phyloP scores from a whole-genome alignment of 1,140 invertebrate species.

The Panulirus ornatus region DNA sequence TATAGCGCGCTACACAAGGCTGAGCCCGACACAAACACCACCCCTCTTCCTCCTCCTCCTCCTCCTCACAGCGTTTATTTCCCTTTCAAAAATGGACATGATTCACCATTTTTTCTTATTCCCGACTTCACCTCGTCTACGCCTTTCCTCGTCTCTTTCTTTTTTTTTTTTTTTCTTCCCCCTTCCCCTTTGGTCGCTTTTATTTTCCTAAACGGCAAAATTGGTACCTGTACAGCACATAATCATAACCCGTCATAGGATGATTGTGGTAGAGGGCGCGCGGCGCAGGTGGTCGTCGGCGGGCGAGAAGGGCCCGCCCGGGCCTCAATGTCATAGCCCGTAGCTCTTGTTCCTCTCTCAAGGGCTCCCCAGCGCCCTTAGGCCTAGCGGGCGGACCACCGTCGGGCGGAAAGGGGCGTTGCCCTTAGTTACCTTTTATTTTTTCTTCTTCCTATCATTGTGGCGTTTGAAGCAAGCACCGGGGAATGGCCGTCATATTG shows the following conservation, averaged over 20 bases:
- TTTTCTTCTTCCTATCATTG: neutral
- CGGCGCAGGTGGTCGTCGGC: conserved; percentile 51
- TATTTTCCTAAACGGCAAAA: conserved; percentile 68
- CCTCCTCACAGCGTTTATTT: conserved; percentile 26
- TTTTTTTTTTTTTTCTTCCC: neutral
- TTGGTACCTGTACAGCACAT: conserved; percentile 60
- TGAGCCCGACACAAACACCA: neutral
- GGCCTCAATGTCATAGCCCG: no score
- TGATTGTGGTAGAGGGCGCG: conserved; percentile 49
- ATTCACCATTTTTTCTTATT: conserved; percentile 31
- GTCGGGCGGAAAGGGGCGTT: neutral
- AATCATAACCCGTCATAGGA: conserved; percentile 57
- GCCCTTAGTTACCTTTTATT: neutral
- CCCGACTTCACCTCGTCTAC: neutral
- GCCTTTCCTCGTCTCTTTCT: conserved; percentile 15
- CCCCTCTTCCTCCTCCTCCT: no score
- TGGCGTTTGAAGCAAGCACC: conserved; percentile 32
- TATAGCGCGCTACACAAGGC: neutral
- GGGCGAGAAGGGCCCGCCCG: no score
- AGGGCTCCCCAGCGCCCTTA: conserved; percentile 25
- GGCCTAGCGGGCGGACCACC: conserved; percentile 28
- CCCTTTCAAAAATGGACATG: conserved; percentile 4
- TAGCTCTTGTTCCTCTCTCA: no score
- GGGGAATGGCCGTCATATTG: neutral
- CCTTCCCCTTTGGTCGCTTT: conserved; percentile 49